Conservation (phyloP, 2,888 invertebrate genomes). For the Quadroppia sp. region DNA sequence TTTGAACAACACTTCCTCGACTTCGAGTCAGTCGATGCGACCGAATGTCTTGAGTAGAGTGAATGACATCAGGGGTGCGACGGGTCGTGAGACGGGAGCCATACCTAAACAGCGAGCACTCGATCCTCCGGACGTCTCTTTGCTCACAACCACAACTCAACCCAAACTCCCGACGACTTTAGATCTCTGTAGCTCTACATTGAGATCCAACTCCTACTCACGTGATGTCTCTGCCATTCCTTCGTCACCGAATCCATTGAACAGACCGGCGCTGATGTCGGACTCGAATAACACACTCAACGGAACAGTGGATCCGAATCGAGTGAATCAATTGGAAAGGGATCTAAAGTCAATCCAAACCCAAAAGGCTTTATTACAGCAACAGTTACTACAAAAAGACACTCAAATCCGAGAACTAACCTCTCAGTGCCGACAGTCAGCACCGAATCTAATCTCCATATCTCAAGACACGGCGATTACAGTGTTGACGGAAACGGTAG, state of each 20-base stretch:
- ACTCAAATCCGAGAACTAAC: constrained; percentile 32
- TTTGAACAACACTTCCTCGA: neutral
- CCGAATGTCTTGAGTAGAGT: neutral
- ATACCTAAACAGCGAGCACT: constrained; percentile 30
- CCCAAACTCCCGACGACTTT: constrained; percentile 32
- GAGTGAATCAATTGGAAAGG: constrained; percentile 18
- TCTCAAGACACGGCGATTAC: neutral
- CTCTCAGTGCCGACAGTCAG: constrained; percentile 4
- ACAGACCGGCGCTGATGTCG: constrained; percentile 9
- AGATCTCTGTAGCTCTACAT: constrained; percentile 29
- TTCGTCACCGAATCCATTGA: constrained; percentile 13
- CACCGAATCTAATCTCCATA: neutral
- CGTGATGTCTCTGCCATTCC: neutral
- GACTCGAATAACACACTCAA: neutral
- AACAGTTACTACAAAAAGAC: constrained; percentile 35
- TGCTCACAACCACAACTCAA: neutral
- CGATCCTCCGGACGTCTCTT: constrained; percentile 39
- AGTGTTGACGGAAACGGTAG: constrained; percentile 9
- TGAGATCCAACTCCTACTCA: constrained; percentile 1
- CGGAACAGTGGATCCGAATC: constrained; percentile 9
- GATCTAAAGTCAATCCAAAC: constrained; percentile 27
- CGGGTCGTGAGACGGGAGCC: constrained; percentile 23
- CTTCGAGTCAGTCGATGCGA: neutral
- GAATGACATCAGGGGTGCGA: neutral
- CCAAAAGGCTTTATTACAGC: constrained; percentile 32